Conservation (phyloP, 2,113 vertebrate genomes). For the Xenus cinereus region DNA sequence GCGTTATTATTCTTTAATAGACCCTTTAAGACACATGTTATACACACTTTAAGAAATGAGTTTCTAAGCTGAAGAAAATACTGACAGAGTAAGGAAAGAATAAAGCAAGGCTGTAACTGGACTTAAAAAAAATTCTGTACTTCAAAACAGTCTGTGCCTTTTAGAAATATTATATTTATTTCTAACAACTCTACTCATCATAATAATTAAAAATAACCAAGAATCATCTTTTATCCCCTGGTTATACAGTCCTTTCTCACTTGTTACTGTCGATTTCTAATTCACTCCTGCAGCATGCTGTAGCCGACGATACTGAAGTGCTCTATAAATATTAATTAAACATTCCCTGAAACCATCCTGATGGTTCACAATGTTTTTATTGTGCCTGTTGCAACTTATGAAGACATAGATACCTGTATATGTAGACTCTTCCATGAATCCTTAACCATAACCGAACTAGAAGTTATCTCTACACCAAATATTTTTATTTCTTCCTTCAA, state of each 20-base stretch:
- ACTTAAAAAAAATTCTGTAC: neutral
- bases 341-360: neutral
- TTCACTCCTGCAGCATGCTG: neutral
- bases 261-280: neutral
- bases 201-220: neutral
- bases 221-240: neutral
- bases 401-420: neutral
- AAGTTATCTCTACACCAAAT: neutral
- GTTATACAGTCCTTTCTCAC: neutral
- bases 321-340: neutral
- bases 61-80: neutral
- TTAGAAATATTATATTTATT: neutral
- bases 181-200: neutral
- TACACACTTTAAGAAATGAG: neutral
- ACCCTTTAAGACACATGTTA: too few relatives aligned
- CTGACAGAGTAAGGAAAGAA: neutral
- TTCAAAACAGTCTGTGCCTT: neutral
- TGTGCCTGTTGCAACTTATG: neutral
- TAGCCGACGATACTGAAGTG: neutral
- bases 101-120: neutral
- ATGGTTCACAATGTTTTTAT: neutral
- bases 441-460: neutral
- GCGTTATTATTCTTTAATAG: neutral
- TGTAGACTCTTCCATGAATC: neutral
- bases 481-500: neutral